Evolutionary conservation across 1,140 invertebrate species (phyloP), one percentile per base, ranked within the genome.

Genomic region (Eubasilissa regina): DNA sequence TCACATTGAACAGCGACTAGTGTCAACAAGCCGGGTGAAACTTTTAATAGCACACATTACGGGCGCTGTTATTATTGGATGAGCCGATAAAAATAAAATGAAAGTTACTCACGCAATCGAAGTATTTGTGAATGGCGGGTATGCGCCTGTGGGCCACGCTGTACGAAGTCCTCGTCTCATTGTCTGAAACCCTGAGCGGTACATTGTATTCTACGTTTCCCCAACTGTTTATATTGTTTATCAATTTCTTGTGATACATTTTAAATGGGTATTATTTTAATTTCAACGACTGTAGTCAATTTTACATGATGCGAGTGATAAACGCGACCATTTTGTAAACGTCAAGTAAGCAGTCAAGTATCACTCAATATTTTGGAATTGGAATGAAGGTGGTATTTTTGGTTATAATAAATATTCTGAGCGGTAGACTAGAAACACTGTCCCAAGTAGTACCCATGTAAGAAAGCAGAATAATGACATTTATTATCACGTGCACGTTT

Each of bases 161-260:
- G 0, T 85, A 85, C 0, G 81, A 84, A 0, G 87, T 85, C 17
- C 88, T 85, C 0, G 87, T 89, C 75, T 89, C 87, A 84, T 85
- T 88, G 73, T 62, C 85, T 7, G 87, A 87, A 0, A 85, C 60
- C n/a, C 87, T 70, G 77, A 89, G 62, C 0, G 87, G 88, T n/a
- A 88, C 86, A 62, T 88, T 88, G 48, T 88, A 89, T 66, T 89
- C 86, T 3, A 89, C 85, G 53, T 88, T 88, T 0, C 87, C 88
- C 87, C 87, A 89, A 3, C 85, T 86, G 74, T 88, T 89, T 35
- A 88, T 84, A 83, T 89, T 89, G 53, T 87, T 83, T 47, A 88
- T 82, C 12, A 89, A 78, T 7, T 87, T 79, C 0, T 89, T 85
- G 60, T 88, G 70, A 15, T 74, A 74, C 70, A 74, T 74, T 56